Evolutionary conservation across 2,113 vertebrate genomes (phyloP).

Genomic region (Neoarius graeffei): DNA sequence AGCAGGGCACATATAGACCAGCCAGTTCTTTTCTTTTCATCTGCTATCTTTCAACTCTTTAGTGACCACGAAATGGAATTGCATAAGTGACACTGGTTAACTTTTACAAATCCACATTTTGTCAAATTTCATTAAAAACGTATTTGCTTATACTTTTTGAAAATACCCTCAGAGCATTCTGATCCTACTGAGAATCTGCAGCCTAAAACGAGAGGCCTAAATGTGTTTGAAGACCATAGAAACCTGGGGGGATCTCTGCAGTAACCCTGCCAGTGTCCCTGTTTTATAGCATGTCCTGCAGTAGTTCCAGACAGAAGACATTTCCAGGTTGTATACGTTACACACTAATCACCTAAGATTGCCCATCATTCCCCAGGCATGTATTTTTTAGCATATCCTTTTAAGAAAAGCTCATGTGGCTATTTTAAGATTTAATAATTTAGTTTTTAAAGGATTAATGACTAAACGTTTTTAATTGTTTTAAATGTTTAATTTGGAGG

Average conservation of each 20-base stretch:
- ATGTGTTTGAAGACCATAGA: not conserved
- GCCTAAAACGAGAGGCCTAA: not conserved
- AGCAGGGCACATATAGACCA: constrained; percentile 25
- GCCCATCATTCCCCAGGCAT: not conserved
- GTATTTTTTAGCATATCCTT: not conserved
- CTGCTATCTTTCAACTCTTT: constrained; percentile 1
- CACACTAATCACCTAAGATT: not conserved
- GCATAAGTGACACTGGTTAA: not conserved
- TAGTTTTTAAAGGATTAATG: not conserved
- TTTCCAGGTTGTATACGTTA: not conserved
- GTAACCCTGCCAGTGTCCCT: not conserved
- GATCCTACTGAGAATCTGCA: not conserved
- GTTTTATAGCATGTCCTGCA: not conserved
- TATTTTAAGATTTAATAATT: not conserved
- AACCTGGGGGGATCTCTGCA: no score
- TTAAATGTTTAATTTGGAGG: not conserved
- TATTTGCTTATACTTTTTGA: not conserved
- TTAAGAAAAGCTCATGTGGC: not conserved
- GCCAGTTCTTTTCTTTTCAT: constrained; percentile 8
- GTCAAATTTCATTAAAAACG: not conserved
- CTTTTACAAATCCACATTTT: not conserved
- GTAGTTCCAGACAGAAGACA: constrained; percentile 4
- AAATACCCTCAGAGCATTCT: not conserved
- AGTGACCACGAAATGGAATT: not conserved
- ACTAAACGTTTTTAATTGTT: not conserved